Conservation (phyloP, 23 tunicate species). For the Ascidia mentula region DNA sequence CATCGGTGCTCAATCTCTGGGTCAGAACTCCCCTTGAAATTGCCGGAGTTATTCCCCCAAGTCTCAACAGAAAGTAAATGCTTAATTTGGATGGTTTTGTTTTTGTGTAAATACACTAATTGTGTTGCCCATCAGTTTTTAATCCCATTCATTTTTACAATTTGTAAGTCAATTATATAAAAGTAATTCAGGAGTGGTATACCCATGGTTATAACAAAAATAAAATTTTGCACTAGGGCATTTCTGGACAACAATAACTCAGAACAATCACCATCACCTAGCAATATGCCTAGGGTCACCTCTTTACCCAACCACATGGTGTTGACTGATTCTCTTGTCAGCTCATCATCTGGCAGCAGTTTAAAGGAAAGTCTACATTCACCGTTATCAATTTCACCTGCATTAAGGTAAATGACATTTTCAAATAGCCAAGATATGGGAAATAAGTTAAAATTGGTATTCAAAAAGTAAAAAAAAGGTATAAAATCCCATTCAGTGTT, state of each 20-base stretch:
- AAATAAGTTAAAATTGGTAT: no score
- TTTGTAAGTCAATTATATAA: no score
- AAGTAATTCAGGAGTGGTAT: no score
- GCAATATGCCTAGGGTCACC: background rate
- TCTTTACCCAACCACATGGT: background rate
- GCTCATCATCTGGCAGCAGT: slow-evolving; percentile 1
- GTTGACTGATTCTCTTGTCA: background rate
- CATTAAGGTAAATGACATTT: background rate
- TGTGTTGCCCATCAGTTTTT: no score
- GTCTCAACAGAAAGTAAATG: background rate
- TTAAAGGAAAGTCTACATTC: background rate
- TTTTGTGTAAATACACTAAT: no score
- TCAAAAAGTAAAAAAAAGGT: no score
- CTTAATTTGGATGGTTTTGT: no score
- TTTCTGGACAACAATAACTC: background rate
- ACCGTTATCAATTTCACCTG: background rate
- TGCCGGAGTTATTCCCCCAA: slow-evolving; percentile 48
- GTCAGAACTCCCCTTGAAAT: slow-evolving; percentile 69
- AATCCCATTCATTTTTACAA: no score
- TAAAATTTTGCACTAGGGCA: no score
- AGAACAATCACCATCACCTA: background rate
- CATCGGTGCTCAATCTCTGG: slow-evolving; percentile 66
- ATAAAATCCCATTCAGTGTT: no score
- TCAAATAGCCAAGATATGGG: no score
- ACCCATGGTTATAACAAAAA: no score